Percentiles rank a stretch among this genome's conserved stretches.
phyloP scores from a whole-genome alignment of 2,113 vertebrate species.

The Caracal caracal region DNA sequence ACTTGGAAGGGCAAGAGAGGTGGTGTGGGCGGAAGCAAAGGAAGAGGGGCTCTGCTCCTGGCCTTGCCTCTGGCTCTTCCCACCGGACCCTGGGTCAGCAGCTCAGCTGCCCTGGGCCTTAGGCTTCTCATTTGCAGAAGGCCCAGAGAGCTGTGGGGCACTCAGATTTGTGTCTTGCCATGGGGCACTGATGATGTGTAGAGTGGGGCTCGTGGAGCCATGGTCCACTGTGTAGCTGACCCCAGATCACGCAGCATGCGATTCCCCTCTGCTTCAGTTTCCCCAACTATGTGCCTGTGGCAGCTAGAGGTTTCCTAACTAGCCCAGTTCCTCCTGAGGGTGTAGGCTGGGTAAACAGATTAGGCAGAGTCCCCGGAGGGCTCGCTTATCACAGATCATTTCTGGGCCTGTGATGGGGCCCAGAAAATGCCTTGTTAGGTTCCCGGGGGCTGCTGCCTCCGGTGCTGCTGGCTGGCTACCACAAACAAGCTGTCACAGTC shows the following conservation, averaged over 20 bases:
- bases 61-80: background rate
- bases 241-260: background rate
- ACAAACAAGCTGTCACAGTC: background rate
- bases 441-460: background rate
- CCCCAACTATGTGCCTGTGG: background rate
- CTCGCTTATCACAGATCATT: background rate
- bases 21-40: background rate
- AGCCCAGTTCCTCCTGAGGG: background rate
- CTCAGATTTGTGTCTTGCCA: background rate
- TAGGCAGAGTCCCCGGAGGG: background rate
- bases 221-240: background rate
- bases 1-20: background rate
- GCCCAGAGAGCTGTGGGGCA: background rate
- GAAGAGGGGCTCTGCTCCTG: background rate
- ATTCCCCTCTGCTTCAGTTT: background rate
- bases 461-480: background rate
- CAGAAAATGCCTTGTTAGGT: background rate
- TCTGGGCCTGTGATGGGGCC: background rate
- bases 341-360: background rate
- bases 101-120: background rate
- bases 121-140: background rate
- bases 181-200: no score
- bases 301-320: background rate
- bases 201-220: rapidly evolving
- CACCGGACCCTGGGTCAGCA: background rate